Percentiles rank a stretch among this genome's conserved stretches.
Conservation (phyloP, 1,140 invertebrate genomes). For the Philaenus spumarius region DNA sequence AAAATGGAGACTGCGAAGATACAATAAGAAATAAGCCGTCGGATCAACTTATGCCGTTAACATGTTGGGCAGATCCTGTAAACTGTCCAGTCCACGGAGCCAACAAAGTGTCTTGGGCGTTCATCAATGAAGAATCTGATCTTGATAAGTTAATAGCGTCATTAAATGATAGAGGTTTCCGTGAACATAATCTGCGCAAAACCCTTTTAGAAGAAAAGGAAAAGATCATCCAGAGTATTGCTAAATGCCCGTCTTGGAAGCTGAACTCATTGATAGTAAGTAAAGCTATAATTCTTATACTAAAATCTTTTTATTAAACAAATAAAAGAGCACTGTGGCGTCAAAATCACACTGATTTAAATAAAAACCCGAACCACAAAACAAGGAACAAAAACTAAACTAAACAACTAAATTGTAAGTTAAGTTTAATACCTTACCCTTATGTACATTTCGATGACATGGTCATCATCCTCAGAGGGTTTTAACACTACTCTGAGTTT, state of each 20-base stretch:
- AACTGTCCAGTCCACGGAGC: constrained; percentile 69
- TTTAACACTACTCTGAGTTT: no score
- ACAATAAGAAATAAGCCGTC: no score
- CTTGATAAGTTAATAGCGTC: constrained; percentile 61
- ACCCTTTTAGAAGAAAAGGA: constrained; percentile 57
- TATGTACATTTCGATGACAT: no score
- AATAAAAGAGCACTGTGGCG: no score
- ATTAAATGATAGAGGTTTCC: constrained; percentile 69
- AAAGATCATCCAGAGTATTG: constrained; percentile 53
- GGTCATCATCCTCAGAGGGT: no score
- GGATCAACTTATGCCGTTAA: constrained; percentile 38
- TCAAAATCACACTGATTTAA: no score
- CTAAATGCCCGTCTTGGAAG: constrained; percentile 49
- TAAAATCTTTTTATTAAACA: no score
- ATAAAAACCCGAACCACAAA: no score
- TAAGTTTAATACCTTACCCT: no score
- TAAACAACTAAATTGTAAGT: no score
- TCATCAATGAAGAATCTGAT: constrained; percentile 59
- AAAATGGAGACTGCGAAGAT: constrained; percentile 26
- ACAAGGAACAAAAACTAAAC: no score
- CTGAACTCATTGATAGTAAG: constrained; percentile 4
- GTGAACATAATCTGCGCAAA: constrained; percentile 69
- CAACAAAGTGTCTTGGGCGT: constrained; percentile 60
- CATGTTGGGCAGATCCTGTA: constrained; percentile 67
- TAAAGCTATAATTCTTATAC: constrained; percentile 1